Evolutionary conservation across 2,113 vertebrate species (phyloP), one percentile per base, ranked within the genome.

Genomic region (Naja naja): DNA sequence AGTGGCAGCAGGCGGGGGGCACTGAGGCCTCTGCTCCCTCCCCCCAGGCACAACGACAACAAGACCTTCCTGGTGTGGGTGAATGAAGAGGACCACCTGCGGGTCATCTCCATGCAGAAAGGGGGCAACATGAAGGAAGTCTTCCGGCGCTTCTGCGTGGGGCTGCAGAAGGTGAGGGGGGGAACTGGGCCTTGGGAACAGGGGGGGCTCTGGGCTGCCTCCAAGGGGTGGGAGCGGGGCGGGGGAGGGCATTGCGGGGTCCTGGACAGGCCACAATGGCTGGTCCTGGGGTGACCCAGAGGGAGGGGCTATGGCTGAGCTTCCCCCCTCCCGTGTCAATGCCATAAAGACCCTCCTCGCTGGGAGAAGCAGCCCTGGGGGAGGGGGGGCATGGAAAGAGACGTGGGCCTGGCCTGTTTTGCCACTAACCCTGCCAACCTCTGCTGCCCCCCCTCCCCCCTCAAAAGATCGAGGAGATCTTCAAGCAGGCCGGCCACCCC

Each of bases 71-170:
- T 99, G 97, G 98, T 99, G 95, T 99, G 99, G 99, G 98, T 99
- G 96, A 99, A 99, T 3, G 99, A 99, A 97, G 99, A 99, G 95
- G 99, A 99, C 90, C 99, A 99, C 87, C 98, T 99, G 94, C 98
- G 99, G 5, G 99, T 99, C 97, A 99, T 99, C 97, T 98, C 99
- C 97, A 99, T 99, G 99, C 97, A 99, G 98, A 97, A 98, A 93
- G 99, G 98, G 0, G 99, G 99, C 94, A 99, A 99, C 98, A 99
- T 99, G 99, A 99, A 99, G 98, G 98, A 99, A 94, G 99, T 99
- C 87, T 99, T 99, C 98, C 98, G 96, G 87, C 99, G 99, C 95
- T 99, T 99, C 98, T 99, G 98, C n/a, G 97, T 97, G 3, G 99
- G 99, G 55, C 98, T 99, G 97, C 97, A 98, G 97, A 99, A 98